Percentiles rank a stretch among this genome's conserved stretches.
phyloP scores from a whole-genome alignment of 2,888 invertebrate species.

The Glyphotaelius pellucidus region DNA sequence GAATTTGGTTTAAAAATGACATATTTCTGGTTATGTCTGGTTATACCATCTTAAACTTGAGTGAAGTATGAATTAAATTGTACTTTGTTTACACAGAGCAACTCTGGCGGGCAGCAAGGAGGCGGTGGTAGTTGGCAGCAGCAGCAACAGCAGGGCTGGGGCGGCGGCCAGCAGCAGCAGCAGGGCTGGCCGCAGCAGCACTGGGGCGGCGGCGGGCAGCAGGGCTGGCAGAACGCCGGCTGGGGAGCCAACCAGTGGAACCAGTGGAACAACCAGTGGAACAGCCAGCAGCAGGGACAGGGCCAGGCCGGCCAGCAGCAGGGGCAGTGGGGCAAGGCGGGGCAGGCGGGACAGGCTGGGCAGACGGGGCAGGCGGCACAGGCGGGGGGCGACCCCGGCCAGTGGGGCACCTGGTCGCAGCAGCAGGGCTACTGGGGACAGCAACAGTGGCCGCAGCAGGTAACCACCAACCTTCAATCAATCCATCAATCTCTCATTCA shows the following conservation, averaged over 20 bases:
- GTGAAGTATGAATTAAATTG: not conserved
- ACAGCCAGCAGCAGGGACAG: constrained; percentile 54
- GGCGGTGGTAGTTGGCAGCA: constrained; percentile 69
- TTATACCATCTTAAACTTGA: no score
- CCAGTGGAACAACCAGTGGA: constrained; percentile 57
- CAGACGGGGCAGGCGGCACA: constrained; percentile 55
- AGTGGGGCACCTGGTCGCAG: constrained; percentile 60
- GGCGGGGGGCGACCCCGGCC: constrained; percentile 54
- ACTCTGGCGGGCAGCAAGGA: constrained; percentile 67
- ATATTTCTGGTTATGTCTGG: no score
- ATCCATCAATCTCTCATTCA: not conserved
- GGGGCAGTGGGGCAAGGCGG: constrained; percentile 49
- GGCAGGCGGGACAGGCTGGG: constrained; percentile 1
- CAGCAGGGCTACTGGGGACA: constrained; percentile 58
- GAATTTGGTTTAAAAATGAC: no score
- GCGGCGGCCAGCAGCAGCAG: constrained; percentile 56
- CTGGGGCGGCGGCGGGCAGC: constrained; percentile 60
- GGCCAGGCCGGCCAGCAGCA: constrained; percentile 23
- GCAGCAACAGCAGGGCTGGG: constrained; percentile 54
- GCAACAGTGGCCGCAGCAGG: constrained; percentile 54
- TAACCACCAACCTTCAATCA: not conserved
- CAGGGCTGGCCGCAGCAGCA: constrained; percentile 32
- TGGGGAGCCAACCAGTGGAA: constrained; percentile 57
- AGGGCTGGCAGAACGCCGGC: not conserved
- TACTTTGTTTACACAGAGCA: constrained; percentile 68